Evolutionary conservation across 1,140 invertebrate species (phyloP).

Genomic region (Ganaspis sp.): DNA sequence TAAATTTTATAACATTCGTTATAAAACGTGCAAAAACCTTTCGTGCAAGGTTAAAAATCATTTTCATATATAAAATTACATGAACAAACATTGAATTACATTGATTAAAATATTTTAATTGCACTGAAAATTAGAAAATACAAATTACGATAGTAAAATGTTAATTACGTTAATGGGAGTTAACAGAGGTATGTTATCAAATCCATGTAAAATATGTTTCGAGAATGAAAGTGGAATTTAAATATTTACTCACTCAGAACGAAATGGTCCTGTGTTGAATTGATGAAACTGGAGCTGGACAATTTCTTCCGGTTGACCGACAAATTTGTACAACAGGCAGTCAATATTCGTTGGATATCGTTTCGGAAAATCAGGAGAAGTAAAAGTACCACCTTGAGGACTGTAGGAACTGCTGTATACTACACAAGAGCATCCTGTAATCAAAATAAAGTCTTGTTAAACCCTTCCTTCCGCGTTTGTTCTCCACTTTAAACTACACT

Average conservation of each 20-base stretch:
- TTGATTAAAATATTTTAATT: too few relatives aligned
- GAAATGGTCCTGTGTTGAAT: constrained; percentile 82
- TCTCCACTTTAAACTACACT: constrained; percentile 41
- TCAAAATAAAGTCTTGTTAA: constrained; percentile 45
- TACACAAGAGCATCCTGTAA: constrained; percentile 88
- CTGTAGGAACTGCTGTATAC: constrained; percentile 87
- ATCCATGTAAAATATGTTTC: too few relatives aligned
- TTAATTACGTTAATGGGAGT: too few relatives aligned
- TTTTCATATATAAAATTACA: too few relatives aligned
- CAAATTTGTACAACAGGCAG: constrained; percentile 92
- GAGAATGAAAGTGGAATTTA: not conserved
- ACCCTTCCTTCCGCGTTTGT: constrained; percentile 32
- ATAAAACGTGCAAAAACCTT: too few relatives aligned
- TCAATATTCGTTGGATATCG: constrained; percentile 85
- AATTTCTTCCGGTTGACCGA: constrained; percentile 85
- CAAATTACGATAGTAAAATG: too few relatives aligned
- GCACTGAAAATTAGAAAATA: too few relatives aligned
- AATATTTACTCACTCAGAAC: constrained; percentile 8
- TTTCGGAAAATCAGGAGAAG: constrained; percentile 88
- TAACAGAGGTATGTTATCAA: too few relatives aligned
- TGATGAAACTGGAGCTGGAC: constrained; percentile 88
- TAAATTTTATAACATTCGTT: too few relatives aligned
- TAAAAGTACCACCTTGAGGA: constrained; percentile 87
- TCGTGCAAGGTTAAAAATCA: too few relatives aligned
- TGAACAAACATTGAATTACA: too few relatives aligned